Conservation (phyloP, 2,797 vertebrate species). For the Momotus momota region DNA sequence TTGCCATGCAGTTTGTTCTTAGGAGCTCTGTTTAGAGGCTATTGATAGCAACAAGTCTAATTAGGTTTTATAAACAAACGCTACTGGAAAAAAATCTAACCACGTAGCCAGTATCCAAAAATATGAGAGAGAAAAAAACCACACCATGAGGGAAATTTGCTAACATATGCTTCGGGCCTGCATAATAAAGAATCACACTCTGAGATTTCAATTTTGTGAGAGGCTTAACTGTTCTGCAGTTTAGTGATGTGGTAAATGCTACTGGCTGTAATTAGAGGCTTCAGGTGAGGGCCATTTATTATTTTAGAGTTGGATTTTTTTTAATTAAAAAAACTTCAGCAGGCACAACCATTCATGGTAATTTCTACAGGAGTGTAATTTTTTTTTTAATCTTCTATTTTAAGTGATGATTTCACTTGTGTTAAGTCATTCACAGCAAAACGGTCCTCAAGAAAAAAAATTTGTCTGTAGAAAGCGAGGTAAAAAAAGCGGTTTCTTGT, state of each 20-base stretch:
- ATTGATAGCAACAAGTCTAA: slow-evolving; percentile 63
- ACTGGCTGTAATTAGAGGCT: neutral
- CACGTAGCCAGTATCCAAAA: neutral
- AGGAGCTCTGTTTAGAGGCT: slow-evolving; percentile 43
- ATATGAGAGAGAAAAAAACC: neutral
- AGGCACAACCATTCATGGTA: neutral
- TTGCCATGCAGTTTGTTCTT: slow-evolving; percentile 25
- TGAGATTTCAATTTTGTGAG: neutral
- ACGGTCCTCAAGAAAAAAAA: neutral
- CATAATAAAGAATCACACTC: neutral
- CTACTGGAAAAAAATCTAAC: neutral
- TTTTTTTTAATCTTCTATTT: neutral
- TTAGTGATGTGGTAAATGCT: neutral
- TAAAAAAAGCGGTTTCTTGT: neutral
- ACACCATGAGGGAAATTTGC: neutral
- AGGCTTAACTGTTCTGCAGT: neutral
- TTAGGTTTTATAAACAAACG: slow-evolving; percentile 56
- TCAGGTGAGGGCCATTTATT: neutral
- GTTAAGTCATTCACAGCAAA: neutral
- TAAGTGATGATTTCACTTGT: neutral
- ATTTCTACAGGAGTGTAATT: neutral
- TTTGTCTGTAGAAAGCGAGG: neutral
- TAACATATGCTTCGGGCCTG: slow-evolving; percentile 8
- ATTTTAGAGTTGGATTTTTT: neutral
- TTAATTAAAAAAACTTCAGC: neutral